phyloP scores from a whole-genome alignment of 2,888 invertebrate species.

The Leptura quadrifasciata region DNA sequence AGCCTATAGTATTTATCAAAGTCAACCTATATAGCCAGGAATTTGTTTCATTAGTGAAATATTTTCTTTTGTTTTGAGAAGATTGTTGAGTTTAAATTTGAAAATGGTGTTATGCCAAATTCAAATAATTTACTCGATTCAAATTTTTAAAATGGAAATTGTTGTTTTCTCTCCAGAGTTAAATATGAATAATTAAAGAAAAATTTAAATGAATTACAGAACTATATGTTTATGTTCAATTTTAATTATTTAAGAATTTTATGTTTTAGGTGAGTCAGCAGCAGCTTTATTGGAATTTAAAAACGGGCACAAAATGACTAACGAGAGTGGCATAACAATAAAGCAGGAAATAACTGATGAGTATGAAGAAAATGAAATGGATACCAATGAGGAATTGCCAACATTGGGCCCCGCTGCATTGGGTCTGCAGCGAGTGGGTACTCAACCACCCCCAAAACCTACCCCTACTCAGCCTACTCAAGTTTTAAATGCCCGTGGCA shows the following conservation, averaged over 20 bases:
- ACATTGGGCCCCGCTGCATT: conserved; percentile 87
- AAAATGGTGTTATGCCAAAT: conserved; percentile 72
- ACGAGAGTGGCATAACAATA: conserved; percentile 66
- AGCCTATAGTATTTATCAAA: neutral
- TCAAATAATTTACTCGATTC: conserved; percentile 67
- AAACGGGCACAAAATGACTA: conserved; percentile 75
- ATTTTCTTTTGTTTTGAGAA: conserved; percentile 56
- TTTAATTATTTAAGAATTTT: conserved; percentile 19
- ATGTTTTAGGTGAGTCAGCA: conserved; percentile 75
- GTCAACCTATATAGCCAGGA: neutral
- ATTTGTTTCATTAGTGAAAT: conserved; percentile 9
- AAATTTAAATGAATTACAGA: conserved; percentile 13
- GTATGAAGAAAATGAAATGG: conserved; percentile 77
- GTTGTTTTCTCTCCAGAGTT: neutral
- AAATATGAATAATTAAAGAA: neutral
- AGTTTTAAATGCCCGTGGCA: conserved; percentile 89
- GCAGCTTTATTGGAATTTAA: conserved; percentile 76
- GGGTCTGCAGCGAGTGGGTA: conserved; percentile 88
- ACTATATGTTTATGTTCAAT: conserved; percentile 2
- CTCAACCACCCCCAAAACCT: conserved; percentile 83
- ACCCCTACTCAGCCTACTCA: conserved; percentile 84
- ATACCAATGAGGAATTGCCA: conserved; percentile 79
- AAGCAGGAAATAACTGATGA: conserved; percentile 76
- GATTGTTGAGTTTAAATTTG: conserved; percentile 70
- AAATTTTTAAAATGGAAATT: conserved; percentile 49